Evolutionary conservation across 2,888 invertebrate species (phyloP), one percentile per base, ranked within the genome.

Genomic region (Polydrusus cervinus): DNA sequence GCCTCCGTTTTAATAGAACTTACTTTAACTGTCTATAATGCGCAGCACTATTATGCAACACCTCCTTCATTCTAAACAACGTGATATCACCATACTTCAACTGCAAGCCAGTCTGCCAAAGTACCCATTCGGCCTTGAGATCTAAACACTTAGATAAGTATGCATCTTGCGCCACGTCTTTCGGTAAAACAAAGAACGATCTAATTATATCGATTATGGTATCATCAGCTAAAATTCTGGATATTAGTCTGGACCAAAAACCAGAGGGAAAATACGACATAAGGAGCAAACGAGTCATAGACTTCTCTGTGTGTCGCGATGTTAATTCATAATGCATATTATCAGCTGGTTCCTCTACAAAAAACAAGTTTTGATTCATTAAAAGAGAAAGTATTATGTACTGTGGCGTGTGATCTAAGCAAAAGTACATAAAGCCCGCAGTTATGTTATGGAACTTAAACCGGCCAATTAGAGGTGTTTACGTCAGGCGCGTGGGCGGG

Each of bases 261-360:
- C 99, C 99, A 78, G 96, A 95, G 0, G 99, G 99, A 85, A 99
- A 97, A 88, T 99, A 99, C 0, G 98, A 97, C 92, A 99, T 94
- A 10, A 99, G 90, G 13, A 99, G 89, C 68, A 98, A 89, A 0
- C 97, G 90, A 0, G 93, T 91, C 55, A 94, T 90, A 0, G 92
- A 89, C 55, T 89, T 89, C 67, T 90, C 90, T 8, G 90, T 89
- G 7, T 91, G 84, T 67, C 90, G 86, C 43, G 88, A 88, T 14
- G 82, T 83, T 13, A 87, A 75, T 75, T 84, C 83, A 73, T 86
- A 86, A 30, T 82, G 81, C 8, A 78, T 71, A 55, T 75, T 75
- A 70, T 85, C 84, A 11, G 82, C 81, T 45, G 79, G 68, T 78
- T 83, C 80, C 45, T 82, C 81, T 81, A 69, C 70, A 77, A 67